These are phyloP conservation scores for Amblyjoppa proteus DNA, from an alignment of 2,888 invertebrate genomes.

Conservation along the genomic window DNA sequence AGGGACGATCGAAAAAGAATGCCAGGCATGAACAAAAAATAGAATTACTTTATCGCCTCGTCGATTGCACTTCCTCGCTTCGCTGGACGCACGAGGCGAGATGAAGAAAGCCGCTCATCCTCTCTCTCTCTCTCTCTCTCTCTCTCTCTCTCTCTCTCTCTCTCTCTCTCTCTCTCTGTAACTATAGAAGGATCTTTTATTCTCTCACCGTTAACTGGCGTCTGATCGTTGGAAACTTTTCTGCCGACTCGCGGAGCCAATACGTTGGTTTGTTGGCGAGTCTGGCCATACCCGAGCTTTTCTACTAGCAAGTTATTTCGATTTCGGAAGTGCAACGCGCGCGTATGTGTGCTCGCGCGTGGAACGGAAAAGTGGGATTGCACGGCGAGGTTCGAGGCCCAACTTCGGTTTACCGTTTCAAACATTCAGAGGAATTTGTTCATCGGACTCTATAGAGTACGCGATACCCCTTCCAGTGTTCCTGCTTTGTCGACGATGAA, in stretches of 20 bases:
- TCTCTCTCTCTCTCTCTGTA: not conserved
- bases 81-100: not conserved
- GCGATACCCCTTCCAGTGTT: not conserved
- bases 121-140: not conserved
- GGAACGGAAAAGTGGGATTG: not conserved
- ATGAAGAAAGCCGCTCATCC: not conserved
- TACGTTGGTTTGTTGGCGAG: not conserved
- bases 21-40: not conserved
- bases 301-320: slow-evolving; percentile 41
- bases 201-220: not conserved
- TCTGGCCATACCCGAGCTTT: slow-evolving; percentile 21
- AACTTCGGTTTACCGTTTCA: slow-evolving; percentile 33
- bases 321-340: not conserved
- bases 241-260: slow-evolving; percentile 20
- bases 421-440: slow-evolving; percentile 14
- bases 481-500: not conserved
- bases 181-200: slow-evolving; percentile 1
- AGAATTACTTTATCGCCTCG: slow-evolving; percentile 3
- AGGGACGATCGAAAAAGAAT: slow-evolving; percentile 4
- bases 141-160: not conserved
- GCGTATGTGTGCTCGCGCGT: not conserved
- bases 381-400: not conserved
- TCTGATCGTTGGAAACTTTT: slow-evolving; percentile 32
- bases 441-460: not conserved
- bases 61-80: slow-evolving; percentile 5